Evolutionary conservation across 2,888 invertebrate species (phyloP).

Genomic region (Brachypalpus laphriformis): DNA sequence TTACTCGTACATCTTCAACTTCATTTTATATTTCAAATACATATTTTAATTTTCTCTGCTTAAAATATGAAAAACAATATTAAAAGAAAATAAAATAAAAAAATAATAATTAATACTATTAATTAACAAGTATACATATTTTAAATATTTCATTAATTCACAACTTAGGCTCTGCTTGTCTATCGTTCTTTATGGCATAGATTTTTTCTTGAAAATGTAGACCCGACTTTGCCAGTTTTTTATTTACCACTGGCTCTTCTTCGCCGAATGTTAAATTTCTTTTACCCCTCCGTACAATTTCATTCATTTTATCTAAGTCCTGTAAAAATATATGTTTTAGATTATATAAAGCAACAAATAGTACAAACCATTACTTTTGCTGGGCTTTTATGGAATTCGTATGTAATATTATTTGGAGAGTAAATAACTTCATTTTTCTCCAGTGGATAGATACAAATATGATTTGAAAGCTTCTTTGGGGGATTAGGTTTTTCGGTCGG

Average conservation of each 20-base stretch:
- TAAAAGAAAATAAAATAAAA: slow-evolving; percentile 18
- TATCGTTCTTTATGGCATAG: slow-evolving; percentile 77
- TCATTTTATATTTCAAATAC: slow-evolving; percentile 24
- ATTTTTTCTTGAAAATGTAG: slow-evolving; percentile 75
- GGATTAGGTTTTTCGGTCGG: slow-evolving; percentile 84
- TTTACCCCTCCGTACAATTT: slow-evolving; percentile 79
- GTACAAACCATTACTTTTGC: slow-evolving; percentile 78
- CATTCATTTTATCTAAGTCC: slow-evolving; percentile 80
- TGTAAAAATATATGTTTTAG: slow-evolving; percentile 53
- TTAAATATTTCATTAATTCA: slow-evolving; percentile 32
- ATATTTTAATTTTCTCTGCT: slow-evolving; percentile 2
- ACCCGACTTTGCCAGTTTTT: slow-evolving; percentile 60
- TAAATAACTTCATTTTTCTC: slow-evolving; percentile 82
- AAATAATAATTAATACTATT: slow-evolving; percentile 47
- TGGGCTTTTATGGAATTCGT: slow-evolving; percentile 80
- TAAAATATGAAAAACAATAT: slow-evolving; percentile 8
- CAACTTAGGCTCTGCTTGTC: slow-evolving; percentile 76
- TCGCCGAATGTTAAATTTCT: slow-evolving; percentile 79
- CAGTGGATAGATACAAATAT: slow-evolving; percentile 85
- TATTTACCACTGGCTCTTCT: slow-evolving; percentile 70
- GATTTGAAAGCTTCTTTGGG: slow-evolving; percentile 81
- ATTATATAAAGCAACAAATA: background rate
- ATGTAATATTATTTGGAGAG: slow-evolving; percentile 80
- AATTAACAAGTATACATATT: slow-evolving; percentile 43
- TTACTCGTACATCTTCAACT: slow-evolving; percentile 7